Evolutionary conservation across 2,113 vertebrate genomes (phyloP), one percentile per base, ranked within the genome.

Genomic region (Rutilus rutilus): DNA sequence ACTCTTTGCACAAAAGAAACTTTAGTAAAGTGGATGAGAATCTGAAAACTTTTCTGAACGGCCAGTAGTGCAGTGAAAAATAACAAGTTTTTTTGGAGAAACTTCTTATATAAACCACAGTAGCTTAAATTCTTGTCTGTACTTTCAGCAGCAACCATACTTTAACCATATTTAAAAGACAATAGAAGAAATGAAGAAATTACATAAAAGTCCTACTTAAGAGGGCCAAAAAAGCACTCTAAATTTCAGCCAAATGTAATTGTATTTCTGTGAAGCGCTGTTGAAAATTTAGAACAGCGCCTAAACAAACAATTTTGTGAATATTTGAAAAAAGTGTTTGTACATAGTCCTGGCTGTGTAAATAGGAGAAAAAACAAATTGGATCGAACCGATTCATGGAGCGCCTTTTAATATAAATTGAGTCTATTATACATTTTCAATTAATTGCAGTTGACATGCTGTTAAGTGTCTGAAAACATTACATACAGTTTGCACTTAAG

Each of bases 1-100:
- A 57, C 73, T 69, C 80, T 82, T 67, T 52, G 27, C n/a, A 47
- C 52, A 54, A 25, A 67, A 81, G 42, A 15, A 80, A 52, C 42
- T 82, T 67, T 10, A 36, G 62, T 25, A 67, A 47, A 67, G 23
- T 69, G 27, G 62, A 23, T 69, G 39, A 65, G 42, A 81, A 30
- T 81, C 23, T 65, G 57, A 65, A 82, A 82, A 69, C 45, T 82
- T 81, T 36, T 1, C 39, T 14, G 8, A 64, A 30, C 15, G 30
- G 59, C 39, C 23, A 27, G 21, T 25, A 25, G n/a, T 12, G 59
- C n/a, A 5, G 19, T 17, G 39, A 47, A 42, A 42, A 42, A 42
- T 42, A 59, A 27, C 36, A 39, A 1, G 9, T 47, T 73, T 73
- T 73, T 39, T 36, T 25, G 30, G 15, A 30, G 50, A 54, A 45